Evolutionary conservation across 2,888 invertebrate genomes (phyloP), one percentile per base, ranked within the genome.

Genomic region (Nebria brevicollis): DNA sequence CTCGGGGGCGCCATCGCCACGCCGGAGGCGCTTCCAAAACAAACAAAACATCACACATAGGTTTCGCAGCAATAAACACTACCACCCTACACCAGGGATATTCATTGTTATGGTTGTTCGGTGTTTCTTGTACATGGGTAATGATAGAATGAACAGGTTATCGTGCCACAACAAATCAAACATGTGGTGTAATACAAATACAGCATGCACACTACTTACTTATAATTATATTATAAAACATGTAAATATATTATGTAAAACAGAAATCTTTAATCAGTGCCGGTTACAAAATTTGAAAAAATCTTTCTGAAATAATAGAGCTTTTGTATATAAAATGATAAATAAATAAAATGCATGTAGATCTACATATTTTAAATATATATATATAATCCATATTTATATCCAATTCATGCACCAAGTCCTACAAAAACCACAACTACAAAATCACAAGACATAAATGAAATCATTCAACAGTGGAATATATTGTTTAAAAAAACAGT

Each of bases 1-100:
- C 92, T 92, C 83, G 93, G 92, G 87, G 92, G 91, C 77, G 91
- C 92, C 85, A 89, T 89, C 86, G 87, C 89, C 87, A 87, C 89
- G 87, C 88, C 89, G 88, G 89, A 88, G 88, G 89, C 89, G 89
- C 90, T 90, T 89, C 89, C 89, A 89, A 87, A 88, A 89, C 87
- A 88, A 89, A 89, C 85, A 88, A 13, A 88, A 89, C 86, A 88
- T 87, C 87, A 88, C 87, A 89, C 87, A 89, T 89, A 88, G 88
- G 87, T 87, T 86, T 87, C 85, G 86, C 83, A 83, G 83, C 84
- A 80, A 82, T 82, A 65, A 15, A 26, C 70, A 80, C 70, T 75
- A 42, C 80, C 68, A 80, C 70, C 75, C 80, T 74, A 79, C 74
- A 77, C 77, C 77, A 66, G 75, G 70, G 77, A 25, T 13, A 70